Evolutionary conservation across 2,797 vertebrate genomes (phyloP).

Genomic region (Carduelis carduelis): DNA sequence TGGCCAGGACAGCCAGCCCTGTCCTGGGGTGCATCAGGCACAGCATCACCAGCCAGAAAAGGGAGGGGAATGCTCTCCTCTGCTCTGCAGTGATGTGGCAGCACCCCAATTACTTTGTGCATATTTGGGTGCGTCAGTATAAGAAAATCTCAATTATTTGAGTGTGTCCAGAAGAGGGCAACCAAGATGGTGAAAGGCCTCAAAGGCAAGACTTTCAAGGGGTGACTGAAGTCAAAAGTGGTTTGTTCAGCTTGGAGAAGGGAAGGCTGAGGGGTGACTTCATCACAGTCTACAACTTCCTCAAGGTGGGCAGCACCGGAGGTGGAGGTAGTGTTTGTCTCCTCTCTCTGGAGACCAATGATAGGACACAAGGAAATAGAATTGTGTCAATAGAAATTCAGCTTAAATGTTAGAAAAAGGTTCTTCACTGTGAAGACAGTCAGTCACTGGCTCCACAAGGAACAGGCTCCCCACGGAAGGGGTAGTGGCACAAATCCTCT

Average conservation of each 20-base stretch:
- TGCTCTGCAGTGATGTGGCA: not conserved
- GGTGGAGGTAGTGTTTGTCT: not conserved
- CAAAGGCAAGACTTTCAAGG: not conserved
- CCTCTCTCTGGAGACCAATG: accelerated
- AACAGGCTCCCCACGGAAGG: not conserved
- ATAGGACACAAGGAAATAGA: not conserved
- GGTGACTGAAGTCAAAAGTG: not conserved
- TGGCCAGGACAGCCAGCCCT: accelerated
- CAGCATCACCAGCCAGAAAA: accelerated
- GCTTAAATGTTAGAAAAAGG: not conserved
- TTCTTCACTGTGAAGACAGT: not conserved
- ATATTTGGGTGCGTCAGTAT: not conserved
- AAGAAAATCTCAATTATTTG: not conserved
- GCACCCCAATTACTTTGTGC: not conserved
- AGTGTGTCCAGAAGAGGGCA: not conserved
- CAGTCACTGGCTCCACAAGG: not conserved
- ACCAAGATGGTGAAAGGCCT: not conserved
- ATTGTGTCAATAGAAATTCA: not conserved
- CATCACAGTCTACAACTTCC: not conserved
- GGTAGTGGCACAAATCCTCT: too few relatives aligned
- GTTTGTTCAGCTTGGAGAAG: not conserved
- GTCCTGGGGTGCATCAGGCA: not conserved
- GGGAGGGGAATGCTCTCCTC: not conserved
- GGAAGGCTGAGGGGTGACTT: not conserved
- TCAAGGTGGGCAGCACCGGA: not conserved